Evolutionary conservation across 2,797 vertebrate genomes (phyloP).

Genomic region (Furcifer pardalis): DNA sequence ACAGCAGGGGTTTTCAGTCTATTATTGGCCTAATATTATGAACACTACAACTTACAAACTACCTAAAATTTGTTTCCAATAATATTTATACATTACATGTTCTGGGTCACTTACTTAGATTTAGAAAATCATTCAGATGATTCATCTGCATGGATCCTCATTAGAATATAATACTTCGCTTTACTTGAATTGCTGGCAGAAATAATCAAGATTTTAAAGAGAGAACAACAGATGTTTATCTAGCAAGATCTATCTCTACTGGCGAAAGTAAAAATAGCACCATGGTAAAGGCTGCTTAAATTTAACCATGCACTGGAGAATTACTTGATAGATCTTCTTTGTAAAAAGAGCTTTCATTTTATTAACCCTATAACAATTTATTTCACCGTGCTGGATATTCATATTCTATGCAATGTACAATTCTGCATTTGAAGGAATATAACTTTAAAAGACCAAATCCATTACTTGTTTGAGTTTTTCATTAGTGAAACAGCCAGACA

Average conservation of each 20-base stretch:
- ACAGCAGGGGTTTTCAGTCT: not conserved
- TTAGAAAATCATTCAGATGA: not conserved
- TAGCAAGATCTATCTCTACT: slow-evolving; percentile 10
- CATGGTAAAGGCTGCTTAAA: slow-evolving; percentile 5
- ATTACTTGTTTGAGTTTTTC: not conserved
- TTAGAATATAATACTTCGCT: slow-evolving; percentile 10
- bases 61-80: slow-evolving; percentile 3
- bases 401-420: not conserved
- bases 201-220: slow-evolving; percentile 22
- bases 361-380: not conserved
- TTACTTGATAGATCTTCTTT: slow-evolving; percentile 23
- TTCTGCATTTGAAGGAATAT: not conserved
- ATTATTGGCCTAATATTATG: not conserved
- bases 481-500: not conserved
- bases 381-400: not conserved
- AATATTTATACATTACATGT: not conserved
- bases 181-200: slow-evolving; percentile 6
- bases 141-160: slow-evolving; percentile 4
- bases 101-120: not conserved
- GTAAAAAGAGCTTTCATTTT: slow-evolving; percentile 14
- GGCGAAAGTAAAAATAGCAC: slow-evolving; percentile 21
- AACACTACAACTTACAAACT: not conserved
- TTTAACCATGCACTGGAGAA: slow-evolving; percentile 18
- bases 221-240: slow-evolving; percentile 15
- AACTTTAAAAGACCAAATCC: not conserved